Evolutionary conservation across 1,140 invertebrate genomes (phyloP).

Genomic region (Drosophila elegans): DNA sequence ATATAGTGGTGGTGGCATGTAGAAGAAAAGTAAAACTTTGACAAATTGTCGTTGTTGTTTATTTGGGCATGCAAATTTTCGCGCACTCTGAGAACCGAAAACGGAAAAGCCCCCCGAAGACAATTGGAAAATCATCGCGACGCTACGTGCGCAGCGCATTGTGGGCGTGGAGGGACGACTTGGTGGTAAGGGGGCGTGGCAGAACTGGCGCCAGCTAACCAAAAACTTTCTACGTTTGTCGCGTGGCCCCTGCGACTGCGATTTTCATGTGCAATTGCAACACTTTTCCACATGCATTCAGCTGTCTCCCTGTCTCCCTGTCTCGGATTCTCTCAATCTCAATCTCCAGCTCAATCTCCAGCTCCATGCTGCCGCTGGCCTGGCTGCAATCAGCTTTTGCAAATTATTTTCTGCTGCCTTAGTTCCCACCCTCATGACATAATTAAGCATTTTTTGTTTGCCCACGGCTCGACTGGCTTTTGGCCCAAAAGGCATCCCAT

Average conservation of each 20-base stretch:
- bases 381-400: slow-evolving; percentile 59
- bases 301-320: slow-evolving; percentile 37
- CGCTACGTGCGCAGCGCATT: slow-evolving; percentile 52
- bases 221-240: slow-evolving; percentile 81
- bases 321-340: slow-evolving; percentile 24
- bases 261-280: slow-evolving; percentile 74
- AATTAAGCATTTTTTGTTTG: slow-evolving; percentile 72
- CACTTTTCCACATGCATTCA: slow-evolving; percentile 78
- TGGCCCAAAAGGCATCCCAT: slow-evolving; percentile 15
- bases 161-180: not conserved
- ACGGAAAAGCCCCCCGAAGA: slow-evolving; percentile 58
- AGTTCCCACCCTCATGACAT: slow-evolving; percentile 84
- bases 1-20: not conserved
- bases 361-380: slow-evolving; percentile 4
- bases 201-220: slow-evolving; percentile 54
- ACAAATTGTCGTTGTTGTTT: slow-evolving; percentile 64
- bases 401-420: slow-evolving; percentile 61
- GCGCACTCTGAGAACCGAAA: slow-evolving; percentile 69
- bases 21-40: slow-evolving; percentile 47
- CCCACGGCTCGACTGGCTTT: slow-evolving; percentile 7
- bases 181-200: slow-evolving; percentile 40
- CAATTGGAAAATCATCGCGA: slow-evolving; percentile 55
- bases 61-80: slow-evolving; percentile 74
- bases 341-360: not conserved
- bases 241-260: slow-evolving; percentile 53